phyloP scores from a whole-genome alignment of 2,888 invertebrate species.

The Suillia variegata region DNA sequence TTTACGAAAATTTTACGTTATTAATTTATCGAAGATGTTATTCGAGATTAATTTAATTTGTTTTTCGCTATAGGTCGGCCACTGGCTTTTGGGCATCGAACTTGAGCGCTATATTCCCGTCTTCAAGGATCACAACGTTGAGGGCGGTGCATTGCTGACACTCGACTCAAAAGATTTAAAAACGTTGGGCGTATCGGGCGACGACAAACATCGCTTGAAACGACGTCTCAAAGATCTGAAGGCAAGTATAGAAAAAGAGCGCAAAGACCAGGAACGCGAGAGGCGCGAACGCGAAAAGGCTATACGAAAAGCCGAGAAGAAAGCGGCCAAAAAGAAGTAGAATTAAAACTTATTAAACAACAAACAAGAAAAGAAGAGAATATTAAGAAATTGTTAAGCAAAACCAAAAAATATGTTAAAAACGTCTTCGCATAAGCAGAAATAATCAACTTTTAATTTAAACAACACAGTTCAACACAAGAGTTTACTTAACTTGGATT shows the following conservation, averaged over 20 bases:
- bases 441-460: neutral
- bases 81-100: conserved; percentile 84
- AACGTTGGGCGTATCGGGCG: conserved; percentile 76
- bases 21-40: conserved; percentile 4
- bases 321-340: conserved; percentile 72
- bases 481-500: neutral
- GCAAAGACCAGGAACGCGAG: conserved; percentile 82
- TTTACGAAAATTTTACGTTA: neutral
- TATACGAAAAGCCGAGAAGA: conserved; percentile 84
- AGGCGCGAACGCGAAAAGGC: conserved; percentile 82
- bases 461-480: too few species aligned
- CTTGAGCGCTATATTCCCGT: conserved; percentile 86
- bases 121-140: conserved; percentile 86
- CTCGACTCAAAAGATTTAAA: conserved; percentile 93
- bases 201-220: conserved; percentile 83
- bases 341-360: conserved; percentile 36
- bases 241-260: conserved; percentile 73
- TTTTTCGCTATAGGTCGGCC: conserved; percentile 73
- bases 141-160: conserved; percentile 81
- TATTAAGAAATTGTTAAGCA: conserved; percentile 21
- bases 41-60: neutral
- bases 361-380: conserved; percentile 35
- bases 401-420: conserved; percentile 13
- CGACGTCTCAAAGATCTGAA: conserved; percentile 84
- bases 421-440: neutral